Base-by-base conservation (phyloP, 2,113 vertebrate genomes). In the Lycaon pictus region DNA sequence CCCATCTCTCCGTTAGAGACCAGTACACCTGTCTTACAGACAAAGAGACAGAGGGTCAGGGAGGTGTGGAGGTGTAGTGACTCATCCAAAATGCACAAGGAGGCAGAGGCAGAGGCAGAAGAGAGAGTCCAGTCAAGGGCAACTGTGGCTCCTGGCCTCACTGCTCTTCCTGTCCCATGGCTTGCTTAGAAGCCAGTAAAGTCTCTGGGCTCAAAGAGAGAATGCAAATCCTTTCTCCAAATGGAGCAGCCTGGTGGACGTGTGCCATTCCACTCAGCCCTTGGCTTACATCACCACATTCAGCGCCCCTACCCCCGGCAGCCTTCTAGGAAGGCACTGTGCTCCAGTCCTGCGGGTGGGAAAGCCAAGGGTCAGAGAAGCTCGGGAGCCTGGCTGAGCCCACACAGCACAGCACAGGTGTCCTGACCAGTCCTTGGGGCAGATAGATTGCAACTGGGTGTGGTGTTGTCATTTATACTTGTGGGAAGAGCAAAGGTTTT, bases 51-150 rank as follows among this genome's bases (percentile, higher is more conserved):
- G 51, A 65, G 87, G 58, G 32, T 6, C 35, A 20, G 55, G 16
- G 55, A 89, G 55, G 53, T 2, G 13, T 17, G 16, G 55, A 89
- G 55, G 35, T 2, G 13, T 17, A 37, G 32, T 2, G 8, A 27
- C 53, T n/a, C 32, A 11, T 7, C 43, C 11, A 4, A 25, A 51
- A 53, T 4, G 7, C 32, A 5, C 56, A 48, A 16, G 0, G 6
- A 84, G 37, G 51, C 0, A 0, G 0, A 11, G 60, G 27, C 51
- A 7, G n/a, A 35, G 19, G 27, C 51, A 7, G n/a, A 35, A 19
- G 23, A 55, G 17, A 85, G 13, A 56, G 22, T 53, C 22, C 22
- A 19, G 23, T 19, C 67, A 35, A 0, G 1, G 56, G 23, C 22
- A n/a, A 20, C 56, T 69, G 22, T 0, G 1, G 58, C 87, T 76